These are phyloP conservation scores for Puma concolor DNA, from an alignment of 2,113 vertebrate species.

Conservation along the genomic window DNA sequence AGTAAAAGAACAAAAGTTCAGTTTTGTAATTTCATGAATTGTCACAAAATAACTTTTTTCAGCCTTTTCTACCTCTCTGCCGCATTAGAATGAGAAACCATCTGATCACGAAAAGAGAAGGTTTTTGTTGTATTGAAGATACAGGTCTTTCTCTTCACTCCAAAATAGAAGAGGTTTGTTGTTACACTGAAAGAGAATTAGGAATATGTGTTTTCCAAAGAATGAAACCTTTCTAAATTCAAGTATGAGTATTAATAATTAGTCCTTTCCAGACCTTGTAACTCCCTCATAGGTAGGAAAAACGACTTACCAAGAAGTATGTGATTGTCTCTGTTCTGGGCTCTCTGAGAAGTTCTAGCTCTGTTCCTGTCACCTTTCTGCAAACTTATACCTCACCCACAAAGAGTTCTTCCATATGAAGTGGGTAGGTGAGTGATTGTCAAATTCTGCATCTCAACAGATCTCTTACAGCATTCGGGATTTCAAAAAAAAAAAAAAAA, in stretches of 20 bases:
- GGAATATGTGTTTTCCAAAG: background rate
- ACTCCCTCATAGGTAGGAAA: background rate
- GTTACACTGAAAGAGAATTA: background rate
- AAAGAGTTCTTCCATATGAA: background rate
- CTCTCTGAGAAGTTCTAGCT: background rate
- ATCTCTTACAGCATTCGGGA: background rate
- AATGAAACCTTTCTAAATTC: background rate
- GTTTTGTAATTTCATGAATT: background rate
- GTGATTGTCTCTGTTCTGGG: background rate
- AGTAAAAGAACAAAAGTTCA: background rate
- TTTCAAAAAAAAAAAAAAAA: background rate
- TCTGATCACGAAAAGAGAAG: background rate
- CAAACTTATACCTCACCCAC: background rate
- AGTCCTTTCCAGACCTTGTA: background rate
- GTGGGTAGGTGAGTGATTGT: background rate
- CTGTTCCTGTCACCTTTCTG: background rate
- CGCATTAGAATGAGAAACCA: background rate
- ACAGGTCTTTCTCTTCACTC: background rate
- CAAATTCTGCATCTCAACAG: background rate
- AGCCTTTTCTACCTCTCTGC: background rate
- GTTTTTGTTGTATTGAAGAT: background rate
- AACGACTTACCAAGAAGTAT: background rate
- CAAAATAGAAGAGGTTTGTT: background rate
- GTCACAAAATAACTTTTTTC: background rate
- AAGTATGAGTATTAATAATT: background rate